phyloP scores from a whole-genome alignment of 2,888 invertebrate species.

The Drosophila helvetica region DNA sequence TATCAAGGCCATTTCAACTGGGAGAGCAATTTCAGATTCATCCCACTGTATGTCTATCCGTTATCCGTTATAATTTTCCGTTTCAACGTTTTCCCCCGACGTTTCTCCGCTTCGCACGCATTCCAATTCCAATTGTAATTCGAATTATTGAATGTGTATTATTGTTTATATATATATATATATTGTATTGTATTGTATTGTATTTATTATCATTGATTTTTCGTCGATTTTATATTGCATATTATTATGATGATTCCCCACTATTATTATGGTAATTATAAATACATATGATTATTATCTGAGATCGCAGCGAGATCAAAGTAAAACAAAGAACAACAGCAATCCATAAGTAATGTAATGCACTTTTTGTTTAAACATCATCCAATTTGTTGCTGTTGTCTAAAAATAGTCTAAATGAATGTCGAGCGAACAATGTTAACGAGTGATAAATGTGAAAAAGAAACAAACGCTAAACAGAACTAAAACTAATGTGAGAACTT shows the following conservation, averaged over 20 bases:
- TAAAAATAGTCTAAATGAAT: slow-evolving; percentile 68
- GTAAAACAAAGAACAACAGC: slow-evolving; percentile 19
- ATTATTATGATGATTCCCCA: slow-evolving; percentile 35
- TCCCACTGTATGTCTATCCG: slow-evolving; percentile 24
- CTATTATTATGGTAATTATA: slow-evolving; percentile 46
- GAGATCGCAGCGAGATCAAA: slow-evolving; percentile 33
- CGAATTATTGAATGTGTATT: slow-evolving; percentile 65
- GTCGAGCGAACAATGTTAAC: slow-evolving; percentile 58
- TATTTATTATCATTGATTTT: slow-evolving; percentile 61
- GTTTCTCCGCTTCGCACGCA: slow-evolving; percentile 45
- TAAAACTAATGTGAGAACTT: slow-evolving; percentile 72
- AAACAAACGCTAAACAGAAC: slow-evolving; percentile 32
- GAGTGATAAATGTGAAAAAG: slow-evolving; percentile 73
- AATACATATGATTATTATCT: slow-evolving; percentile 49
- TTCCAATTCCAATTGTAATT: slow-evolving; percentile 46
- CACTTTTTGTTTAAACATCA: slow-evolving; percentile 73
- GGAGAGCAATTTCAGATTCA: slow-evolving; percentile 36
- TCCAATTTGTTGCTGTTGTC: slow-evolving; percentile 75
- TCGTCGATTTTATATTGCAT: slow-evolving; percentile 55
- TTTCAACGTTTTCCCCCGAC: slow-evolving; percentile 2
- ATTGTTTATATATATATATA: slow-evolving; percentile 72
- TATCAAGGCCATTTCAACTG: slow-evolving; percentile 51
- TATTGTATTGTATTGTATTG: slow-evolving; percentile 56
- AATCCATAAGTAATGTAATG: slow-evolving; percentile 34
- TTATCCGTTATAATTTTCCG: slow-evolving; percentile 12